Evolutionary conservation across 2,797 vertebrate genomes (phyloP).

Genomic region (Peromyscus attwateri): DNA sequence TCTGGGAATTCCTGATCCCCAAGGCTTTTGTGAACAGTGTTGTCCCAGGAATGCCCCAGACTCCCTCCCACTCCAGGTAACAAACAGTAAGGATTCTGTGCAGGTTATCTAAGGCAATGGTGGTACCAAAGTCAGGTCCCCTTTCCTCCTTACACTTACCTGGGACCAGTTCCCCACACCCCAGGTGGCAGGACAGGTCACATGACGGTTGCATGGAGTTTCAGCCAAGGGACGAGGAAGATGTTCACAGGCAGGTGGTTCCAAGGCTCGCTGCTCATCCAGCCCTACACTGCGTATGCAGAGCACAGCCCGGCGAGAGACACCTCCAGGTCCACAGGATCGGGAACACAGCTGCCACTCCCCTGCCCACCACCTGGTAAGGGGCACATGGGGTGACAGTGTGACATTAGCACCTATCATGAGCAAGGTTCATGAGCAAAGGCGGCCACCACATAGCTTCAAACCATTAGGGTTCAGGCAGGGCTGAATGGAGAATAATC

Average conservation of each 20-base stretch:
- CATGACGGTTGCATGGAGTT: conserved; percentile 89
- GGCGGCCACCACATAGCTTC: neutral
- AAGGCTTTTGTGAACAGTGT: accelerated
- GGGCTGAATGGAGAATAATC: no score
- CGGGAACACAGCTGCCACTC: conserved; percentile 95
- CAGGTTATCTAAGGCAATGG: neutral
- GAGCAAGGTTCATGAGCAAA: neutral
- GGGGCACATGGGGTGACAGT: neutral
- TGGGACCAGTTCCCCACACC: conserved; percentile 93
- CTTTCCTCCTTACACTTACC: conserved; percentile 83
- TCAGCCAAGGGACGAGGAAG: conserved; percentile 89
- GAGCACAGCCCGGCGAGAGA: conserved; percentile 91
- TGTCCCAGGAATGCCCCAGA: neutral
- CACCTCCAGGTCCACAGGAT: conserved; percentile 90
- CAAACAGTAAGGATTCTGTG: neutral
- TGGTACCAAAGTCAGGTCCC: accelerated
- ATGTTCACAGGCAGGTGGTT: conserved; percentile 89
- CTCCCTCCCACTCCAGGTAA: accelerated
- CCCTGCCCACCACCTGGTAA: conserved; percentile 94
- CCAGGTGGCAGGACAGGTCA: conserved; percentile 94
- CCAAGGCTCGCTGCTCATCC: conserved; percentile 94
- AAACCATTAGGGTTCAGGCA: accelerated
- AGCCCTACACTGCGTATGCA: conserved; percentile 93
- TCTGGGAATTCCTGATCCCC: neutral
- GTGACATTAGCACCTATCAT: neutral